A percentile compares a stretch with the other conserved stretches of the same genome.
These are phyloP conservation scores for Metridium senile DNA, from an alignment of 92 coral and sea anemone species.

Conservation along the genomic window DNA sequence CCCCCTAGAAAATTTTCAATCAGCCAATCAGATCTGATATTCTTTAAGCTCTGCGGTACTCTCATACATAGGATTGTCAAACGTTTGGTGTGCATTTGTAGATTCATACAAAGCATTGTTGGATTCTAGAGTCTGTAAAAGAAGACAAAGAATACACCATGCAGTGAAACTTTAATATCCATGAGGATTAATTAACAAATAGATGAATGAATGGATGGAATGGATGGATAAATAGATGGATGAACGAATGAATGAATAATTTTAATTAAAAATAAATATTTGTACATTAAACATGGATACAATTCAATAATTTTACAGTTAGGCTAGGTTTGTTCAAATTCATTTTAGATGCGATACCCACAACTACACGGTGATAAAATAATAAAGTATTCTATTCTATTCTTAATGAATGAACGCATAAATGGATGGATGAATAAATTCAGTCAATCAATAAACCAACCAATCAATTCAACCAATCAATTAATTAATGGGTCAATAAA, in stretches of 20 bases:
- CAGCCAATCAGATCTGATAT: background rate
- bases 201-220: background rate
- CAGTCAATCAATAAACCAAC: background rate
- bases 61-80: constrained; percentile 42
- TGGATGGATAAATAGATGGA: background rate
- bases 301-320: no score
- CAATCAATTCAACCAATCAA: no score
- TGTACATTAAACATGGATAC: no score
- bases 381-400: no score
- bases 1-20: no score
- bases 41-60: constrained; percentile 9
- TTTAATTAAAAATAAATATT: no score
- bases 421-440: background rate
- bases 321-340: no score
- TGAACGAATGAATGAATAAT: background rate
- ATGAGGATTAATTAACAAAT: background rate
- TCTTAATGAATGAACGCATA: background rate
- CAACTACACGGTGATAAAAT: no score
- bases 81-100: background rate
- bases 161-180: background rate
- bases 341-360: no score
- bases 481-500: no score
- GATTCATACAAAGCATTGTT: constrained; percentile 21
- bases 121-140: constrained; percentile 17
- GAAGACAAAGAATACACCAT: background rate